A percentile compares a stretch with the other conserved stretches of the same genome.
Conservation (phyloP, 2,797 vertebrate species). For the Salmo trutta region DNA sequence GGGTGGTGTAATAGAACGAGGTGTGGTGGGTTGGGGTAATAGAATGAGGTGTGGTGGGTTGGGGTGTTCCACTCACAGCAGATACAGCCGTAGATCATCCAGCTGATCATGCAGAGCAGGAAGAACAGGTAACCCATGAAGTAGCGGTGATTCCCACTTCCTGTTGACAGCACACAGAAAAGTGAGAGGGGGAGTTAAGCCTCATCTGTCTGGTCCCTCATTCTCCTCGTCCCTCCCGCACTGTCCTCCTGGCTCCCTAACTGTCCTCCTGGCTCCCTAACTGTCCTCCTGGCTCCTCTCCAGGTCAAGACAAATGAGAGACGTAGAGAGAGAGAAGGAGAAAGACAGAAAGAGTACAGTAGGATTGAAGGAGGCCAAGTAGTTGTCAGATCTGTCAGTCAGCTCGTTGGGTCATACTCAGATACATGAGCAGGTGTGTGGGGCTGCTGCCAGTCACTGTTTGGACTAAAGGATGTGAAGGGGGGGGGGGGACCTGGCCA, state of each 20-base stretch:
- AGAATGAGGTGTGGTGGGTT: no score
- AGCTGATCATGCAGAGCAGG: constrained; percentile 98
- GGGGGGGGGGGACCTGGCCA: background rate
- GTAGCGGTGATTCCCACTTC: constrained; percentile 97
- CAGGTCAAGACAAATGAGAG: background rate
- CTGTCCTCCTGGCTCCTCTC: background rate
- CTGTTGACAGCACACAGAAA: constrained; percentile 60
- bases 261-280: no score
- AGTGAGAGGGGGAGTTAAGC: background rate
- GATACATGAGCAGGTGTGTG: background rate
- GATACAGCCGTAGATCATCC: constrained; percentile 99
- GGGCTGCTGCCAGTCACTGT: background rate
- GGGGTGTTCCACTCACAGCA: constrained; percentile 84
- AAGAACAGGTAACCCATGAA: constrained; percentile 99
- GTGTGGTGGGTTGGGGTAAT: no score
- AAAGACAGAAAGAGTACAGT: background rate
- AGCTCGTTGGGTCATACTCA: background rate
- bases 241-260: background rate
- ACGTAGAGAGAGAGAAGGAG: background rate
- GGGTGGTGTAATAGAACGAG: no score
- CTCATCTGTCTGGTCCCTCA: background rate
- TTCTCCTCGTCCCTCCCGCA: background rate
- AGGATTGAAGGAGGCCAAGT: background rate
- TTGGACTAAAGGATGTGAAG: background rate
- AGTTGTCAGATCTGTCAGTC: background rate